phyloP scores from a whole-genome alignment of 1,140 invertebrate genomes.

The Scaptomyza pallida region DNA sequence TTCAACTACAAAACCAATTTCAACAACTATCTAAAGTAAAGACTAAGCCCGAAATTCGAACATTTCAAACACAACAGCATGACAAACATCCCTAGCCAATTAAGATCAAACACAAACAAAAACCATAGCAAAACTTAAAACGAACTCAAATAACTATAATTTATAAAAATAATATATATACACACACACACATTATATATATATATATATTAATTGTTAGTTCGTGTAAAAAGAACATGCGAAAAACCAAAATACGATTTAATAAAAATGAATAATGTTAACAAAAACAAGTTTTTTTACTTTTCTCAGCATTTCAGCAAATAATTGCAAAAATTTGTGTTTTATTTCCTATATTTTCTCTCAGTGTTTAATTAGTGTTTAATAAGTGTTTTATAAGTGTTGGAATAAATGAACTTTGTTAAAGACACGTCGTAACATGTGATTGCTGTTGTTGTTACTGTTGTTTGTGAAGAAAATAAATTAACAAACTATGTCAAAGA shows the following conservation, averaged over 20 bases:
- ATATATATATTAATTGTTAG: slow-evolving; percentile 76
- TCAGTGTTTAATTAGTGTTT: too few relatives aligned
- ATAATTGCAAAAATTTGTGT: too few relatives aligned
- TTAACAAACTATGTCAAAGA: neutral
- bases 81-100: slow-evolving; percentile 42
- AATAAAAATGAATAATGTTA: slow-evolving; percentile 76
- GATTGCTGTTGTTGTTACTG: too few relatives aligned
- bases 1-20: slow-evolving; percentile 53
- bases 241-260: slow-evolving; percentile 59
- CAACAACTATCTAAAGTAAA: slow-evolving; percentile 58
- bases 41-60: slow-evolving; percentile 50
- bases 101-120: slow-evolving; percentile 53
- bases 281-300: slow-evolving; percentile 18
- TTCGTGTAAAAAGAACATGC: slow-evolving; percentile 69
- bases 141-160: slow-evolving; percentile 47
- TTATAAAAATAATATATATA: slow-evolving; percentile 46
- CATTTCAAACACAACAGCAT: slow-evolving; percentile 48
- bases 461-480: too few relatives aligned
- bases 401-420: too few relatives aligned
- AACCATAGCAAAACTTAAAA: slow-evolving; percentile 41
- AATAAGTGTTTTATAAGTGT: too few relatives aligned
- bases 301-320: neutral
- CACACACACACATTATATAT: too few relatives aligned
- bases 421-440: too few relatives aligned
- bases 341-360: too few relatives aligned